A percentile compares a stretch with the other conserved stretches of the same genome.
Conservation (phyloP, 2,888 invertebrate species). For the Ectropis crepuscularia region DNA sequence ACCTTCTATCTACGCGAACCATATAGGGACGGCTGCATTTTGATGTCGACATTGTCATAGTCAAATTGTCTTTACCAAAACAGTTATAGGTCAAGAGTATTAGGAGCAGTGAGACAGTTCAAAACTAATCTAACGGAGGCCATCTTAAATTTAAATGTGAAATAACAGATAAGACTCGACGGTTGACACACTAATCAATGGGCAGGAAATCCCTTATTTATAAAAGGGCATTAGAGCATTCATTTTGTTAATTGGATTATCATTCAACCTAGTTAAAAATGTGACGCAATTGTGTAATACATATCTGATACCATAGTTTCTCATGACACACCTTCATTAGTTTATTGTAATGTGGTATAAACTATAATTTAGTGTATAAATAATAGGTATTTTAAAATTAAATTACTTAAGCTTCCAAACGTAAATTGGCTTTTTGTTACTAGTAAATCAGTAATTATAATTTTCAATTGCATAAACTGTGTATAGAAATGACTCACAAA, state of each 20-base stretch:
- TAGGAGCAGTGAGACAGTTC: background rate
- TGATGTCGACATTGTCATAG: conserved; percentile 45
- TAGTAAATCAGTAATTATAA: too few relatives aligned
- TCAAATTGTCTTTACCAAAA: conserved; percentile 39
- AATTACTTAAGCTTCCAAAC: too few relatives aligned
- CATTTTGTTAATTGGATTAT: background rate
- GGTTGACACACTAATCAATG: background rate
- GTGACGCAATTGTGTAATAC: background rate
- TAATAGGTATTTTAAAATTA: too few relatives aligned
- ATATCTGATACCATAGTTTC: too few relatives aligned
- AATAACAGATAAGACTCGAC: background rate
- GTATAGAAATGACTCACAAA: too few relatives aligned
- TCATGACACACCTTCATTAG: too few relatives aligned
- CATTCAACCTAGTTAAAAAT: background rate
- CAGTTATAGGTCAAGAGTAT: conserved; percentile 41
- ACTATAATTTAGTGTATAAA: too few relatives aligned
- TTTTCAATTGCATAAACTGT: too few relatives aligned
- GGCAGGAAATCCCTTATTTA: background rate
- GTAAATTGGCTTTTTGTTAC: too few relatives aligned
- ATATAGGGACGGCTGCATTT: conserved; percentile 46
- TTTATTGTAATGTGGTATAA: too few relatives aligned
- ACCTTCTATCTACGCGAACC: conserved; percentile 48
- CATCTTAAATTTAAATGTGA: conserved; percentile 5
- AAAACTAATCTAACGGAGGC: conserved; percentile 17
- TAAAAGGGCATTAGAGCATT: background rate